A percentile compares a stretch with the other conserved stretches of the same genome.
These are phyloP conservation scores for Lochmaea crataegi DNA, from an alignment of 2,888 invertebrate genomes.

Conservation along the genomic window DNA sequence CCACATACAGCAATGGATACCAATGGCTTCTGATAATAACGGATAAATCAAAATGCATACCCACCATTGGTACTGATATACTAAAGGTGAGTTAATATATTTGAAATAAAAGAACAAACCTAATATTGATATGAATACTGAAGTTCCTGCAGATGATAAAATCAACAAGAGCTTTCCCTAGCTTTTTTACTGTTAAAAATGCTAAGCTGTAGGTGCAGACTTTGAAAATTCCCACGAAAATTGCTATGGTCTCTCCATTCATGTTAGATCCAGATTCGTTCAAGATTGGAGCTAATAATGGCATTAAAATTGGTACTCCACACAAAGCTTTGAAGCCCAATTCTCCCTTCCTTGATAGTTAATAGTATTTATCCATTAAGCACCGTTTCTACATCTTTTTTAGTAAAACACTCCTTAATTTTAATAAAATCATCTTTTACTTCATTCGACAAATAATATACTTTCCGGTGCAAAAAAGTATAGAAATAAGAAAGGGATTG, in stretches of 20 bases:
- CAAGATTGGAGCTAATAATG: slow-evolving; percentile 30
- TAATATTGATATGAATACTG: background rate
- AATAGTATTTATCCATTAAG: slow-evolving; percentile 5
- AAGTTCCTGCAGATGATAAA: background rate
- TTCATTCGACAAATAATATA: too few species aligned
- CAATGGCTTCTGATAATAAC: slow-evolving; percentile 10
- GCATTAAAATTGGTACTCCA: slow-evolving; percentile 20
- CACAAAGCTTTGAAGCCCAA: slow-evolving; percentile 21
- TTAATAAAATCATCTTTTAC: background rate
- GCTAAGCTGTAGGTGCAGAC: background rate
- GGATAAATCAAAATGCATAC: slow-evolving; percentile 21
- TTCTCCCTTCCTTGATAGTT: slow-evolving; percentile 4
- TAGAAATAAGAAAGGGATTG: background rate
- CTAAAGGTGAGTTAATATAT: background rate
- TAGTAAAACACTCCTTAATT: slow-evolving; percentile 8
- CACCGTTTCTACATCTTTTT: background rate
- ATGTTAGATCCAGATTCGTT: slow-evolving; percentile 13
- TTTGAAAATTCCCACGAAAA: slow-evolving; percentile 15
- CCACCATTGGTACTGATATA: background rate
- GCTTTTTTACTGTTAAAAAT: background rate
- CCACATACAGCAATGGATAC: slow-evolving; percentile 36
- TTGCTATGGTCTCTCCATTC: slow-evolving; percentile 23
- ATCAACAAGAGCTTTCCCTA: slow-evolving; percentile 3
- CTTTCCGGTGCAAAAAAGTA: too few species aligned
- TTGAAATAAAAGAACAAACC: slow-evolving; percentile 13